Percentiles rank a stretch among this genome's conserved stretches.
phyloP scores from a whole-genome alignment of 2,888 invertebrate species.

The Melanargia galathea region DNA sequence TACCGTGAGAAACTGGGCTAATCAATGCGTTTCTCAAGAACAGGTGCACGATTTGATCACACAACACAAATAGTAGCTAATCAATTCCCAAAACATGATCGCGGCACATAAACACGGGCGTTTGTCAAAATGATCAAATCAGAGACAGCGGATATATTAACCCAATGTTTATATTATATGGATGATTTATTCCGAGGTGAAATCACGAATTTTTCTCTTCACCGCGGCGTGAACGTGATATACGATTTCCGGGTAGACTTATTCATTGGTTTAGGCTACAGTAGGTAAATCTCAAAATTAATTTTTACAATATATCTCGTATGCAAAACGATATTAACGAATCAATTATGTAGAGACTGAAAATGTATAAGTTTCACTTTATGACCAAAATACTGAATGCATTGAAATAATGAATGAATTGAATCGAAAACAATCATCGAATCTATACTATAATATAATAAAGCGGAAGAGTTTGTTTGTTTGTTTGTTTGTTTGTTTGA shows the following conservation, averaged over 20 bases:
- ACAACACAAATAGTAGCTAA: conserved; percentile 20
- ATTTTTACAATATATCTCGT: no score
- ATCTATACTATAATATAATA: no score
- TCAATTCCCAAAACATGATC: conserved; percentile 28
- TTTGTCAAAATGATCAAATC: conserved; percentile 41
- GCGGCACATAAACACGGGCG: conserved; percentile 19
- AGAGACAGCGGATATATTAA: conserved; percentile 41
- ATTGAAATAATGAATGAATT: no score
- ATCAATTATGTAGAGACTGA: background rate
- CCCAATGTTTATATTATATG: conserved; percentile 44
- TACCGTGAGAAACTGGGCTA: background rate
- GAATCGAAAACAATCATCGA: no score
- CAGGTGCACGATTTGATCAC: background rate
- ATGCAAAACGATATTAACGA: conserved; percentile 6
- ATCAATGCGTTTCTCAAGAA: background rate
- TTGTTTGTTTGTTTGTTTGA: no score
- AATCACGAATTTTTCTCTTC: conserved; percentile 41
- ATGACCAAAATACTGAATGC: no score
- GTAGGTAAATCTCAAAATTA: conserved; percentile 7
- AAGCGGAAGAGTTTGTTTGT: no score
- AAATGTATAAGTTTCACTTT: no score
- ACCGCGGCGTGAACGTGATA: conserved; percentile 37
- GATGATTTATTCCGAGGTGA: conserved; percentile 45
- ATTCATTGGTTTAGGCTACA: conserved; percentile 28
- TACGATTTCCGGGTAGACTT: conserved; percentile 43